These are phyloP conservation scores for Bugula neritina DNA, from an alignment of 2,888 invertebrate genomes.

Conservation along the genomic window DNA sequence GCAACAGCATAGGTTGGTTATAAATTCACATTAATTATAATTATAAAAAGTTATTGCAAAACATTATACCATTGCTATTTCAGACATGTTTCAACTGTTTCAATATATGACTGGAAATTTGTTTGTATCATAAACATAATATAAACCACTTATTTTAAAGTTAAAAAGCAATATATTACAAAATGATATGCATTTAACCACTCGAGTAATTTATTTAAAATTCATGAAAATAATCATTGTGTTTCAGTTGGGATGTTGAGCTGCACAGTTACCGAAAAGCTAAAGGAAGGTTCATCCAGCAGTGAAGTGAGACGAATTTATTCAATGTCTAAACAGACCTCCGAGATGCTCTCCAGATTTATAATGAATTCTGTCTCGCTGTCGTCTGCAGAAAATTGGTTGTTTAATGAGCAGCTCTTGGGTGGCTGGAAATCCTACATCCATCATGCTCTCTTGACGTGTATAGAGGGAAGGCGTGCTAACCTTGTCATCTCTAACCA, in stretches of 20 bases:
- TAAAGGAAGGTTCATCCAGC: background rate
- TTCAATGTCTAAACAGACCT: background rate
- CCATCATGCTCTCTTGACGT: background rate
- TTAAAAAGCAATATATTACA: too few relatives aligned
- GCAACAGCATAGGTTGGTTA: background rate
- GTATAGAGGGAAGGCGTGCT: slow-evolving; percentile 4
- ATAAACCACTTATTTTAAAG: too few relatives aligned
- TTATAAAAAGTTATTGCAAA: too few relatives aligned
- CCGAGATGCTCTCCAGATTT: background rate
- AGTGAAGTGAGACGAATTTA: background rate
- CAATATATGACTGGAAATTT: background rate
- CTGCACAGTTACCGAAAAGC: background rate
- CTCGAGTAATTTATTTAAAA: too few relatives aligned
- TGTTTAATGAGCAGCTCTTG: background rate
- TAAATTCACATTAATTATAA: too few relatives aligned
- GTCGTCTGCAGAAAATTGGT: background rate
- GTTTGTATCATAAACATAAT: background rate
- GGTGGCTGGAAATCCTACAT: slow-evolving; percentile 1
- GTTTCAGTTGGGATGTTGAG: background rate
- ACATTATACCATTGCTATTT: background rate
- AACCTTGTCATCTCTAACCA: background rate
- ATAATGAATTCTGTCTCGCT: background rate
- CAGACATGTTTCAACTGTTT: background rate
- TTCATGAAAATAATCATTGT: too few relatives aligned
- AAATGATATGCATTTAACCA: too few relatives aligned